These are phyloP conservation scores for Diplodus puntazzo DNA, from an alignment of 2,797 vertebrate genomes.

Conservation along the genomic window DNA sequence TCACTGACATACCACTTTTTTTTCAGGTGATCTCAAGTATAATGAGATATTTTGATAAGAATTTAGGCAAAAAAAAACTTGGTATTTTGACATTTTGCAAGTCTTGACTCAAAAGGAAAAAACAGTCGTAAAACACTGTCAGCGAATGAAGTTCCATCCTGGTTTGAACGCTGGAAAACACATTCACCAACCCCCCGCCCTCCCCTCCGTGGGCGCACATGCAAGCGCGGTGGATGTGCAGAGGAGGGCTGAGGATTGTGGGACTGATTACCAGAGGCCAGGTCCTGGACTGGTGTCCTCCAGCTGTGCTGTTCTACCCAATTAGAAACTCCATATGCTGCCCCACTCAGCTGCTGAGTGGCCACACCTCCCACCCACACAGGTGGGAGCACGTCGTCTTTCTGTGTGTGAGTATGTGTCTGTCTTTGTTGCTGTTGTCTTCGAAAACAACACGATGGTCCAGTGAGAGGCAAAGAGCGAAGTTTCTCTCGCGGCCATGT, in stretches of 20 bases:
- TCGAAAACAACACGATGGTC: slow-evolving; percentile 28
- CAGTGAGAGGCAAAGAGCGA: slow-evolving; percentile 20
- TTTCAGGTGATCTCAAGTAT: no score
- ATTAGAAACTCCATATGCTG: slow-evolving; percentile 89
- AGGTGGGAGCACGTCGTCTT: slow-evolving; percentile 67
- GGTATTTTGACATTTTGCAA: no score
- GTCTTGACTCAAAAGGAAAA: background rate
- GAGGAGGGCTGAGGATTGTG: slow-evolving; percentile 72
- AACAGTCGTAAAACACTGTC: background rate
- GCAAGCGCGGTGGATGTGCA: slow-evolving; percentile 42
- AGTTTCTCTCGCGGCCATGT: slow-evolving; percentile 31
- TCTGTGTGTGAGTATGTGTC: slow-evolving; percentile 13
- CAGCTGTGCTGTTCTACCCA: slow-evolving; percentile 90
- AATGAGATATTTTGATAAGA: no score
- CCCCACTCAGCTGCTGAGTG: slow-evolving; percentile 77
- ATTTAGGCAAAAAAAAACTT: no score
- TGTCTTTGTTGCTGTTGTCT: slow-evolving; percentile 39
- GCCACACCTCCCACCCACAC: slow-evolving; percentile 77
- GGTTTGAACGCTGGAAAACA: slow-evolving; percentile 20
- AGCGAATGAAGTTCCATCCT: slow-evolving; percentile 8
- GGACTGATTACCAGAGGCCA: slow-evolving; percentile 84
- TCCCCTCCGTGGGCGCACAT: background rate
- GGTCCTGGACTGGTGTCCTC: slow-evolving; percentile 82
- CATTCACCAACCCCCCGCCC: background rate
- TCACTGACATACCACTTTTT: no score